Evolutionary conservation across 2,113 vertebrate species (phyloP).

Genomic region (Petromus typicus): DNA sequence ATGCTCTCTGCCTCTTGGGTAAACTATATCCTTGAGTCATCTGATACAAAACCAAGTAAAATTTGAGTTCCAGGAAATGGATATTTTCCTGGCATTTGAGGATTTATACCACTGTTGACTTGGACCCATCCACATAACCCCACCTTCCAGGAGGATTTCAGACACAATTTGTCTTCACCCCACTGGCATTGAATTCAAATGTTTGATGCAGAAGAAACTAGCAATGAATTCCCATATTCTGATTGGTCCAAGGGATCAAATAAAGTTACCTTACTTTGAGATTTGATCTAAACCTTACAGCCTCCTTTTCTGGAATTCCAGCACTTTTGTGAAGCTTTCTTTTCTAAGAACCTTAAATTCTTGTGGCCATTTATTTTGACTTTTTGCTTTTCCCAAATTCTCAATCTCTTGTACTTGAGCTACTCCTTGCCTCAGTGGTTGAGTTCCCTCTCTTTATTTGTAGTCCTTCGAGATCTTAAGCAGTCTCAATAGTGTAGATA

Average conservation of each 20-base stretch:
- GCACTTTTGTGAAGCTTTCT: neutral
- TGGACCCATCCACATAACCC: neutral
- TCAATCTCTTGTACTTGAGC: neutral
- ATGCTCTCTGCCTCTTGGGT: neutral
- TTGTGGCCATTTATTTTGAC: conserved; percentile 27
- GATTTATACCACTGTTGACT: neutral
- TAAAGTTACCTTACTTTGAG: neutral
- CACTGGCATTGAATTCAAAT: neutral
- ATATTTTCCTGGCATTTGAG: neutral
- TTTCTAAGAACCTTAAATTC: neutral
- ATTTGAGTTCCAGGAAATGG: neutral
- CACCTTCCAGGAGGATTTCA: neutral
- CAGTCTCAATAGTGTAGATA: neutral
- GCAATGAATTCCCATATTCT: neutral
- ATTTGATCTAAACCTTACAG: neutral
- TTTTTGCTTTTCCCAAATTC: conserved; percentile 27
- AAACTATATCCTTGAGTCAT: neutral
- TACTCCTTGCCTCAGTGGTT: neutral
- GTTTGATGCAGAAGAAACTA: neutral
- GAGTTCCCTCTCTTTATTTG: neutral
- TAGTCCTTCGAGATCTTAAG: neutral
- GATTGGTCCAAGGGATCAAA: neutral
- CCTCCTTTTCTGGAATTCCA: neutral
- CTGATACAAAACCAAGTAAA: neutral
- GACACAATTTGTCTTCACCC: conserved; percentile 17